Conservation (phyloP, 2,113 vertebrate species). For the Amphiprion percula region DNA sequence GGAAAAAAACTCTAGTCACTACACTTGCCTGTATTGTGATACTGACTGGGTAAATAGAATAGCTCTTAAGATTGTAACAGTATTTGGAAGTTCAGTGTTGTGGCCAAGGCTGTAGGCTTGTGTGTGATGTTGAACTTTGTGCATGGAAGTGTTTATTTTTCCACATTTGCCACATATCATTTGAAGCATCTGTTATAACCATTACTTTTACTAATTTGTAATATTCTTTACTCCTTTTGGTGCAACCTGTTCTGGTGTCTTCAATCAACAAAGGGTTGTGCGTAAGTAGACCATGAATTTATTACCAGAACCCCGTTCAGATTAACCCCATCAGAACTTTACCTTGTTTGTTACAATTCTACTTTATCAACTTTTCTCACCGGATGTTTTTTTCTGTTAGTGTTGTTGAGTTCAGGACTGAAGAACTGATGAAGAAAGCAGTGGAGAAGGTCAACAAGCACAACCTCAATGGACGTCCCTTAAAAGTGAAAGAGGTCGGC, state of each 20-base stretch:
- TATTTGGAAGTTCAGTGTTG: constrained; percentile 49
- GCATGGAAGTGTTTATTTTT: constrained; percentile 62
- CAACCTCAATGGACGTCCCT: constrained; percentile 93
- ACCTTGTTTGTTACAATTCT: too few relatives aligned
- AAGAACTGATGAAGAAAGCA: constrained; percentile 97
- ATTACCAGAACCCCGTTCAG: neutral
- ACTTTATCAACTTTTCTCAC: neutral
- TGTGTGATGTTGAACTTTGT: constrained; percentile 60
- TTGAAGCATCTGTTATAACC: constrained; percentile 2
- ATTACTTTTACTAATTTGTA: constrained; percentile 64
- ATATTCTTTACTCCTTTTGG: constrained; percentile 65
- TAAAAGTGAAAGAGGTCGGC: constrained; percentile 96
- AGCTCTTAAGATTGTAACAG: constrained; percentile 34
- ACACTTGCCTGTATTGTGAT: constrained; percentile 52
- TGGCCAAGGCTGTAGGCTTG: constrained; percentile 57
- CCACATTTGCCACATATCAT: neutral
- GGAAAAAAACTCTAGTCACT: constrained; percentile 53
- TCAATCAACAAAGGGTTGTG: constrained; percentile 91
- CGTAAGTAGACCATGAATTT: constrained; percentile 89
- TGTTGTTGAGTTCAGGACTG: constrained; percentile 98
- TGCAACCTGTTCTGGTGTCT: constrained; percentile 65
- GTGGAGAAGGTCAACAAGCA: constrained; percentile 98
- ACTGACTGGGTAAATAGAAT: constrained; percentile 41
- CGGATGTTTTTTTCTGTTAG: constrained; percentile 72
- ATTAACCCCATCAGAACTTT: too few relatives aligned